phyloP scores from a whole-genome alignment of 2,888 invertebrate genomes.

The Cephonodes hylas region DNA sequence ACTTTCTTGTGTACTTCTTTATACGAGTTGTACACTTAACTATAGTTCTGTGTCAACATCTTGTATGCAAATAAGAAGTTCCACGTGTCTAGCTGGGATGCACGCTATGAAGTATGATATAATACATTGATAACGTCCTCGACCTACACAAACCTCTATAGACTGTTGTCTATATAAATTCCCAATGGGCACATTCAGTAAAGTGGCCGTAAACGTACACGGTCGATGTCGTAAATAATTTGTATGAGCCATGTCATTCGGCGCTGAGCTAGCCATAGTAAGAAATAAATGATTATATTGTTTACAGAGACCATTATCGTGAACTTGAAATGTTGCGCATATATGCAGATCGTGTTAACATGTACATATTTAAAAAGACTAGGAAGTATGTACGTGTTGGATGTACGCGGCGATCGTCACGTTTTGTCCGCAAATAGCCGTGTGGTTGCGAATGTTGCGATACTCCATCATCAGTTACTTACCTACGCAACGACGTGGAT shows the following conservation, averaged over 20 bases:
- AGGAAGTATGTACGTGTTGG: conserved; percentile 52
- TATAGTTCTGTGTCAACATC: not conserved
- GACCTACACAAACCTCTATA: conserved; percentile 24
- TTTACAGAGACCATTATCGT: conserved; percentile 61
- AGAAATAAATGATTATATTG: conserved; percentile 54
- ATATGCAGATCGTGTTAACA: conserved; percentile 58
- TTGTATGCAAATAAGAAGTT: not conserved
- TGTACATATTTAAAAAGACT: conserved; percentile 53
- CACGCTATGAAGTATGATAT: not conserved
- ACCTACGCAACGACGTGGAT: conserved; percentile 33
- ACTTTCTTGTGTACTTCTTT: not conserved
- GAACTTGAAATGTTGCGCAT: conserved; percentile 66
- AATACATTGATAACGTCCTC: conserved; percentile 17
- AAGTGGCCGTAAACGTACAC: conserved; percentile 36
- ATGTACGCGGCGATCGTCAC: conserved; percentile 45
- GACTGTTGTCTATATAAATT: conserved; percentile 29
- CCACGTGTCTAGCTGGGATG: not conserved
- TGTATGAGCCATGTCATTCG: conserved; percentile 36
- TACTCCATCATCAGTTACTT: conserved; percentile 29
- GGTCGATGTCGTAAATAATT: conserved; percentile 34
- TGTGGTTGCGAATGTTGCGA: conserved; percentile 27
- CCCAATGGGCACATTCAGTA: conserved; percentile 25
- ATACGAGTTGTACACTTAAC: not conserved
- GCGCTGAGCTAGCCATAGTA: conserved; percentile 36
- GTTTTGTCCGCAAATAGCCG: conserved; percentile 28